Base-by-base conservation (phyloP, 2,888 invertebrate species). In the Drosophila pegasa region DNA sequence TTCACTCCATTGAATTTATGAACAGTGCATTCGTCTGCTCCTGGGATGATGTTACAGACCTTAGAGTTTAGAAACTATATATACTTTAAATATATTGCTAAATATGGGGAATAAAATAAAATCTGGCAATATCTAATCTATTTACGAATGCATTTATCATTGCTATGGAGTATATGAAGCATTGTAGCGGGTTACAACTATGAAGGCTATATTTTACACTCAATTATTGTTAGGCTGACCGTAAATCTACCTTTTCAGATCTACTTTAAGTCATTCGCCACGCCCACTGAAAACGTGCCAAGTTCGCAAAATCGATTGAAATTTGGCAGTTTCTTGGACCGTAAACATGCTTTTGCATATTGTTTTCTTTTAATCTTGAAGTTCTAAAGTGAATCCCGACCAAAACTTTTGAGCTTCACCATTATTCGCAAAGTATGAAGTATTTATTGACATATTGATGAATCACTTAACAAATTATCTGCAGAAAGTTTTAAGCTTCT, bases 361-460 rank as follows among this genome's bases (percentile, higher is more conserved):
- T 20, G 14, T 31, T 18, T 4, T n/a, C 16, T 25, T 47, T 38
- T 14, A 41, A 48, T 33, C 20, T 48, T 16, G 4, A 22, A 41
- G 41, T 41, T 10, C 12, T 16, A 8, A 41, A 12, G 31, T 9
- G 25, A 2, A 25, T 8, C 37, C 14, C 37, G 5, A 20, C 14
- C 18, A 29, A 52, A 29, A 35, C 18, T 37, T 38, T 52, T 27
- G 37, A 37, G 3, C 18, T 38, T 16, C 5, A 12, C 4, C 25
- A 25, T 22, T 31, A 22, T 22, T 25, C 14, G 16, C 4, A 4
- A 16, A 43, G 12, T 6, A 25, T 33, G 12, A 33, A 43, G 22
- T 25, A 14, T 33, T 43, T 55, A 55, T 43, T 55, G 43, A 25
- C 33, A 35, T 25, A 43, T 33, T 45, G 56, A 45, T 41, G 35